Evolutionary conservation across 1,140 invertebrate genomes (phyloP).

Genomic region (Drosophila rufa): DNA sequence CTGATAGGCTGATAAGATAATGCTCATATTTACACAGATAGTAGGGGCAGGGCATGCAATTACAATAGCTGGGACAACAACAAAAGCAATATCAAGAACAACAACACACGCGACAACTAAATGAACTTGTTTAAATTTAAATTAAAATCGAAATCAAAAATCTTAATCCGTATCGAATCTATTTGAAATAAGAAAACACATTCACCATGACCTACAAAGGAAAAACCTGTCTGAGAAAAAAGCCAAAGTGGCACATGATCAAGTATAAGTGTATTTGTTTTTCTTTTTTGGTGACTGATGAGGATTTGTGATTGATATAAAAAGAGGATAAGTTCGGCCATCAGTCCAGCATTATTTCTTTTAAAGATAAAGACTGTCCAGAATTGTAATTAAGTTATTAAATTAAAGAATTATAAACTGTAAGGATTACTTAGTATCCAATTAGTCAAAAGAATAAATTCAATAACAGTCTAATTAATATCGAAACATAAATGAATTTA

Average conservation of each 20-base stretch:
- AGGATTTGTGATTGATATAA: constrained; percentile 1
- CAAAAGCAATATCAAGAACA: constrained; percentile 1
- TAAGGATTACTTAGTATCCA: too few relatives aligned
- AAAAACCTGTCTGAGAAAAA: constrained; percentile 28
- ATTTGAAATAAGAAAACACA: constrained; percentile 35
- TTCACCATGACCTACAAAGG: constrained; percentile 66
- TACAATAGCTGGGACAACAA: constrained; percentile 35
- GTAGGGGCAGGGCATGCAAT: constrained; percentile 41
- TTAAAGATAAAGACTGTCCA: too few relatives aligned
- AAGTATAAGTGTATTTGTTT: background rate
- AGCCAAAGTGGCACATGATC: background rate
- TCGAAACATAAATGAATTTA: too few relatives aligned
- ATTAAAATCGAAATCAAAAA: background rate
- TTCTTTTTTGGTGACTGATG: background rate
- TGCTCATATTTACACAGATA: constrained; percentile 57
- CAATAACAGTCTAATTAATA: too few relatives aligned
- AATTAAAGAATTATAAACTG: background rate
- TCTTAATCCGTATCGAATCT: constrained; percentile 11
- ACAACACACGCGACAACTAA: constrained; percentile 11
- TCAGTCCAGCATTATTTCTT: background rate
- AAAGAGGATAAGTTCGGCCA: background rate
- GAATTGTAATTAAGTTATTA: background rate
- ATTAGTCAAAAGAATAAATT: too few relatives aligned
- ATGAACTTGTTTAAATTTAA: background rate
- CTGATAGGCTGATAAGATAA: constrained; percentile 68